Percentiles rank a stretch among this genome's conserved stretches.
These are phyloP conservation scores for Cyanoliseus patagonus DNA, from an alignment of 2,113 vertebrate genomes.

Conservation along the genomic window DNA sequence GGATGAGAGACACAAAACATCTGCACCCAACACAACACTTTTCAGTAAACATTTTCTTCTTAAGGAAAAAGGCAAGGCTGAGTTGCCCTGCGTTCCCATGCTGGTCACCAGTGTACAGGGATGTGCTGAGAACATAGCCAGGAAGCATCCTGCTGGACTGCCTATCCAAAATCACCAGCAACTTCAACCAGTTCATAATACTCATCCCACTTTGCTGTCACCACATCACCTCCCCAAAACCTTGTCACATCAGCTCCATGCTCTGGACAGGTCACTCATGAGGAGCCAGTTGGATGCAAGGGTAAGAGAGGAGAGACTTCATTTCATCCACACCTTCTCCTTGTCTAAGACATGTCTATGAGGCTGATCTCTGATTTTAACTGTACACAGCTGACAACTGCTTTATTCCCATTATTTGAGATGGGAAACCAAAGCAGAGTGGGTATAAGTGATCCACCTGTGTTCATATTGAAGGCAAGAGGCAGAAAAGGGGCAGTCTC, in stretches of 20 bases:
- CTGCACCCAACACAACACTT: not conserved
- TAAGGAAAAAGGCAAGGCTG: not conserved
- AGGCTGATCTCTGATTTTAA: not conserved
- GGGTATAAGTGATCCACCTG: not conserved
- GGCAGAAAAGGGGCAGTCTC: not conserved
- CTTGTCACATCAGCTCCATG: not conserved
- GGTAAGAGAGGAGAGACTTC: not conserved
- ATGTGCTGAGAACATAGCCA: not conserved
- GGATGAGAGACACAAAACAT: constrained; percentile 25
- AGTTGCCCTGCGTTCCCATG: not conserved
- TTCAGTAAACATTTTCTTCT: not conserved
- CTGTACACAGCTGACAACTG: not conserved
- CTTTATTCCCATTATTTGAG: not conserved
- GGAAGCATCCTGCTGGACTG: not conserved
- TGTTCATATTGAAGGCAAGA: not conserved
- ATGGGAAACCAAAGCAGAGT: not conserved
- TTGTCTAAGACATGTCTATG: accelerated
- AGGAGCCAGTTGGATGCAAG: not conserved
- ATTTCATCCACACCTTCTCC: not conserved
- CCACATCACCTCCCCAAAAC: not conserved
- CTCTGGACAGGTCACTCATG: not conserved
- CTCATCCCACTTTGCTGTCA: not conserved
- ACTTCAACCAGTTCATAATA: not conserved
- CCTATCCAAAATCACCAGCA: not conserved
- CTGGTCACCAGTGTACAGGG: not conserved